Conservation (phyloP, 2,113 vertebrate species). For the Nycticebus coucang region DNA sequence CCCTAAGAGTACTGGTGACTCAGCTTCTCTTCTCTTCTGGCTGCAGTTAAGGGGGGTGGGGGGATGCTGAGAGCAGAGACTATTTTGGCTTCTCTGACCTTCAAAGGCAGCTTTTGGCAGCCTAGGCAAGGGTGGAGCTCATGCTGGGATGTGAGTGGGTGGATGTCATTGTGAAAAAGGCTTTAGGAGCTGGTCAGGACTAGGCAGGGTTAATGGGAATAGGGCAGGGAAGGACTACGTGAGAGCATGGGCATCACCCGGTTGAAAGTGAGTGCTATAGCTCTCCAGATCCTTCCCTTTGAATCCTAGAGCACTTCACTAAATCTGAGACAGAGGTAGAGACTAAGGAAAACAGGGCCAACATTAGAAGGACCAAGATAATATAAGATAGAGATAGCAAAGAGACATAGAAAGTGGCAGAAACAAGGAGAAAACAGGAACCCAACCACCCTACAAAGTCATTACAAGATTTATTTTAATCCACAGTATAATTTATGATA, state of each 20-base stretch:
- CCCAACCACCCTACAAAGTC: not conserved
- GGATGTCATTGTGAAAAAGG: slow-evolving; percentile 5
- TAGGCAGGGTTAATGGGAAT: not conserved
- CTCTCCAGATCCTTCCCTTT: not conserved
- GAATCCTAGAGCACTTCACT: not conserved
- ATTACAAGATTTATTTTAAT: not conserved
- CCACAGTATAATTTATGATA: not conserved
- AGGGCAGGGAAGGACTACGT: not conserved
- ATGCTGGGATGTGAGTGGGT: slow-evolving; percentile 10
- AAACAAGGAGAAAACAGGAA: not conserved
- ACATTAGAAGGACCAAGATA: not conserved
- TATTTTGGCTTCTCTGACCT: slow-evolving; percentile 81
- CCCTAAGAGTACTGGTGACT: slow-evolving; percentile 65
- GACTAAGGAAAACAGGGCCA: not conserved
- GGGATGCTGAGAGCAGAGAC: slow-evolving; percentile 72
- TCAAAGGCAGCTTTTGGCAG: slow-evolving; percentile 73
- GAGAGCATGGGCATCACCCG: not conserved
- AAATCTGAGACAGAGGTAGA: slow-evolving; percentile 24
- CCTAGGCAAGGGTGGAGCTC: slow-evolving; percentile 69
- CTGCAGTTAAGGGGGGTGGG: slow-evolving; percentile 48
- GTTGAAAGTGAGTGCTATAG: not conserved
- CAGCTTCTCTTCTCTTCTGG: slow-evolving; percentile 73
- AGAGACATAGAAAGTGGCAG: not conserved
- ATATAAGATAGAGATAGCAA: not conserved
- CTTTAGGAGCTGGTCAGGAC: not conserved